A percentile compares a stretch with the other conserved stretches of the same genome.
phyloP scores from a whole-genome alignment of 1,140 invertebrate species.

The Tetraneura akinire region DNA sequence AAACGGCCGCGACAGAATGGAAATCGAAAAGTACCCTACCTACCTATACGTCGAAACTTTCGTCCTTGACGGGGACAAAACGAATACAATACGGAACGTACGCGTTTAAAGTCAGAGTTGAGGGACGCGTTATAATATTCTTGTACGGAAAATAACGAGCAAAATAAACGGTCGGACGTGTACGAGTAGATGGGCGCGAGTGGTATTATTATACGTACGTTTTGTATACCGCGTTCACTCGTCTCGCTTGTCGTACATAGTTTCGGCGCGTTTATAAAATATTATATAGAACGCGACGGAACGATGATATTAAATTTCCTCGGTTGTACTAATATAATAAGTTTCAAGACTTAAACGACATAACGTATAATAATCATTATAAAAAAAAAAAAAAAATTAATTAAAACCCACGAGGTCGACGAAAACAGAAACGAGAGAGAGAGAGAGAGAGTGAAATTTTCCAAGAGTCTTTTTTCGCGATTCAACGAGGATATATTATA shows the following conservation, averaged over 20 bases:
- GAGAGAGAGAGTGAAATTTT: not conserved
- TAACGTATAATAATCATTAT: constrained; percentile 8
- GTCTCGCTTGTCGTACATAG: not conserved
- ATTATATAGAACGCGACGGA: constrained; percentile 1
- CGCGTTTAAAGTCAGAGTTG: not conserved
- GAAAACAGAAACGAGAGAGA: not conserved
- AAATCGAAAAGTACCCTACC: too few species aligned
- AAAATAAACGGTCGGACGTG: not conserved
- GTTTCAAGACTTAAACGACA: constrained; percentile 10
- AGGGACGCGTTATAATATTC: constrained; percentile 17
- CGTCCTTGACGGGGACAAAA: not conserved
- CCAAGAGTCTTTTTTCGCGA: not conserved
- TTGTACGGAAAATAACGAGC: not conserved
- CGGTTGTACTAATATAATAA: too few species aligned
- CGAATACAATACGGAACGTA: constrained; percentile 18
- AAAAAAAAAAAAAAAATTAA: too few species aligned
- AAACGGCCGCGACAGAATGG: not conserved
- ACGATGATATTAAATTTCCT: constrained; percentile 24
- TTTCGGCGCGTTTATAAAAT: constrained; percentile 13
- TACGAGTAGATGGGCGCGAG: not conserved
- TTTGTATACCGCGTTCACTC: too few species aligned
- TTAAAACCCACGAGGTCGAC: too few species aligned
- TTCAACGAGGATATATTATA: too few species aligned
- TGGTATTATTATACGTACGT: too few species aligned
- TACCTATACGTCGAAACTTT: not conserved